Evolutionary conservation across 2,797 vertebrate species (phyloP).

Genomic region (Cirrhinus mrigala): DNA sequence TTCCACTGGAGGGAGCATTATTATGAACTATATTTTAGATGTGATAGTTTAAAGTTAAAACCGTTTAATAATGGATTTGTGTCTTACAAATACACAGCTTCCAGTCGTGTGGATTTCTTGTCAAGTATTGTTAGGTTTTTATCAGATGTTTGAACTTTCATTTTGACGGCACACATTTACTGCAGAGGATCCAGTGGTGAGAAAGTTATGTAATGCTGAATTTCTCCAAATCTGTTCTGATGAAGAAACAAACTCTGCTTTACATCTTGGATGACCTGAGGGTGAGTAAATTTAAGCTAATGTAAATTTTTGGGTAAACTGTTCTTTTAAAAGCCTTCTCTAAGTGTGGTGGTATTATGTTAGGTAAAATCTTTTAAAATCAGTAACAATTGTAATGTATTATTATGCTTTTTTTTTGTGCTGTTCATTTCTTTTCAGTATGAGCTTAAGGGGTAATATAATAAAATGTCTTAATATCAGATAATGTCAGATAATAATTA

Average conservation of each 20-base stretch:
- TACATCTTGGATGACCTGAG: not conserved
- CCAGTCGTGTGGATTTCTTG: not conserved
- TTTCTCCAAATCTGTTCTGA: not conserved
- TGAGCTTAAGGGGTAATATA: not conserved
- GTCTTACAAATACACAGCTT: not conserved
- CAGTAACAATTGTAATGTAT: not conserved
- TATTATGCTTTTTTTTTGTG: not conserved
- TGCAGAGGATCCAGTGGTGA: not conserved
- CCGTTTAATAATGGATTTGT: not conserved
- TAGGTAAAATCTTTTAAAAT: not conserved
- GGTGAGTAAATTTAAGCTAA: not conserved
- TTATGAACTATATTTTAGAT: too few relatives aligned
- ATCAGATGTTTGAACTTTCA: not conserved
- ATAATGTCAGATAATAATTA: not conserved
- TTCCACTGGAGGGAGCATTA: not conserved
- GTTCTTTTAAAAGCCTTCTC: not conserved
- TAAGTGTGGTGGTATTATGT: not conserved
- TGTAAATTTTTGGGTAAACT: not conserved
- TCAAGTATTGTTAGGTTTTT: not conserved
- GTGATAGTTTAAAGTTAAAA: too few relatives aligned
- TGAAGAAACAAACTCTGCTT: not conserved
- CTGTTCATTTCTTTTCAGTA: not conserved
- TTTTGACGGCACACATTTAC: not conserved
- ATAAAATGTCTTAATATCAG: not conserved
- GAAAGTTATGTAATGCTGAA: not conserved